Percentiles rank a stretch among this genome's conserved stretches.
Conservation (phyloP, 92 coral and sea anemone genomes). For the Zoanthus sociatus region DNA sequence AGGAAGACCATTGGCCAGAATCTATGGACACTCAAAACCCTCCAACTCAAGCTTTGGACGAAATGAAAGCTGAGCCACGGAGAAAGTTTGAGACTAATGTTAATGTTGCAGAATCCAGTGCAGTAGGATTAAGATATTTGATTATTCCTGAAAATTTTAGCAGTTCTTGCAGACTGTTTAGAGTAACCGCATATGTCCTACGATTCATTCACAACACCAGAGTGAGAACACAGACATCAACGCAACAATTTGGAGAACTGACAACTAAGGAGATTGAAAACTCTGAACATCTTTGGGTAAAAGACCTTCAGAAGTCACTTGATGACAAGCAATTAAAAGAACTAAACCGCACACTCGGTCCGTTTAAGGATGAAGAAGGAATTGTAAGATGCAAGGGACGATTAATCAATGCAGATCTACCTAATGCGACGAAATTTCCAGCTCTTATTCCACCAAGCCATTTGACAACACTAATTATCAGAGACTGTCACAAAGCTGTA, state of each 20-base stretch:
- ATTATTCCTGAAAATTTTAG: conserved; percentile 14
- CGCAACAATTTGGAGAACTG: background rate
- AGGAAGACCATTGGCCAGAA: conserved; percentile 24
- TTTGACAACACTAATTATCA: conserved; percentile 32
- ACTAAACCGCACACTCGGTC: conserved; percentile 33
- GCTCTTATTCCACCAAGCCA: conserved; percentile 23
- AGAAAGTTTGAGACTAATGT: conserved; percentile 11
- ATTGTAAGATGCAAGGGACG: conserved; percentile 39
- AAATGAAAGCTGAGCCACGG: conserved; percentile 5
- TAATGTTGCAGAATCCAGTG: background rate
- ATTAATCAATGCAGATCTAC: conserved; percentile 29
- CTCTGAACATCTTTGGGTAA: conserved; percentile 23
- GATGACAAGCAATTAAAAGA: conserved; percentile 8
- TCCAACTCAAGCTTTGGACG: conserved; percentile 18
- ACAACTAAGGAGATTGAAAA: conserved; percentile 31
- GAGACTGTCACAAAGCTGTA: conserved; percentile 37
- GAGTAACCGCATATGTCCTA: conserved; percentile 53
- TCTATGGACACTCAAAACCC: background rate
- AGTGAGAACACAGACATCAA: background rate
- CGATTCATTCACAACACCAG: conserved; percentile 50
- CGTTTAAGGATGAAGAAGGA: conserved; percentile 42
- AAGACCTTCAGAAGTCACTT: conserved; percentile 25
- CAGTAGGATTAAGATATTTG: background rate
- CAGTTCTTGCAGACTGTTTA: conserved; percentile 41
- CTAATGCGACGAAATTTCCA: conserved; percentile 18